Percentiles rank a stretch among this genome's conserved stretches.
Evolutionary conservation across 2,113 vertebrate genomes (phyloP).

Genomic region (Passer domesticus): DNA sequence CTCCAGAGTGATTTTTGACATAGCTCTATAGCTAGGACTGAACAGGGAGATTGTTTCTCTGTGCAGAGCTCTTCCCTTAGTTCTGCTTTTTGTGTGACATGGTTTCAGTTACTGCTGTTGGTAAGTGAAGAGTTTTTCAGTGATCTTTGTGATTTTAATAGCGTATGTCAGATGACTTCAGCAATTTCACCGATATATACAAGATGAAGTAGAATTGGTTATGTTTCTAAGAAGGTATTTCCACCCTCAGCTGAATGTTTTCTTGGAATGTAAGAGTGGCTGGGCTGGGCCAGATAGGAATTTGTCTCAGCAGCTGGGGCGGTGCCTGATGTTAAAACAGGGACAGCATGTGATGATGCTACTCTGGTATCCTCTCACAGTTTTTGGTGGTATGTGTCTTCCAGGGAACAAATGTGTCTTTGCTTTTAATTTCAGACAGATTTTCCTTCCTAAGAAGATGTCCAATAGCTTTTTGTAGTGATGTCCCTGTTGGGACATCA

Average conservation of each 20-base stretch:
- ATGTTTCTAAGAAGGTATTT: not conserved
- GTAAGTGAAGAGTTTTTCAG: not conserved
- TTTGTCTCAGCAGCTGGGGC: not conserved
- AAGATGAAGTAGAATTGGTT: not conserved
- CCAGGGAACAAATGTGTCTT: not conserved
- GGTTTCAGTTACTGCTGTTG: not conserved
- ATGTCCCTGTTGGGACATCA: not conserved
- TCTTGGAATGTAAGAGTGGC: not conserved
- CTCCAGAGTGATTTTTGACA: not conserved
- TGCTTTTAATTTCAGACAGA: not conserved
- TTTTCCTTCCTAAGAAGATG: not conserved
- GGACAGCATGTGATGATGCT: not conserved
- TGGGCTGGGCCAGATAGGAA: not conserved
- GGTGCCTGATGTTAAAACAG: not conserved
- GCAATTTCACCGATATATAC: not conserved
- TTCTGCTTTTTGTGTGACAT: rapidly evolving
- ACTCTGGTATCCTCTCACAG: not conserved
- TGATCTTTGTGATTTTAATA: not conserved
- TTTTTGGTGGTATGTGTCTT: not conserved
- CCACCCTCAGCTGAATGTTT: not conserved
- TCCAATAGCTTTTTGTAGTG: not conserved
- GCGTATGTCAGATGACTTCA: not conserved
- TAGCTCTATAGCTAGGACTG: not conserved
- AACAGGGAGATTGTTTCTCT: not conserved
- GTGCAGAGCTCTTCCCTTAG: not conserved